Percentiles rank a stretch among this genome's conserved stretches.
phyloP scores from a whole-genome alignment of 2,113 vertebrate species.

The Pachypanchax playfairii region DNA sequence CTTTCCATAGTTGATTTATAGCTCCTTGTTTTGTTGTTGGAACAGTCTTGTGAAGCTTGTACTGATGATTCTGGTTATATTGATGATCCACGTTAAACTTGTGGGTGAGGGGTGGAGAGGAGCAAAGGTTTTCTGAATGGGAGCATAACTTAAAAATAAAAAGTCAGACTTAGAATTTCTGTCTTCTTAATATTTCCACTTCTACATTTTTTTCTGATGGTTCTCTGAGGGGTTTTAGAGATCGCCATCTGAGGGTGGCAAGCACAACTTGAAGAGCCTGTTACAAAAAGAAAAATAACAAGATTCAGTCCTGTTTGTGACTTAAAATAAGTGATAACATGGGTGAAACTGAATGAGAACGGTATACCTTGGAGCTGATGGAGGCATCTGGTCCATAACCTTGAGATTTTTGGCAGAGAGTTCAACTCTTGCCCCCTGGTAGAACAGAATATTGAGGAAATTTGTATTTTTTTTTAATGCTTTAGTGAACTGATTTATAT shows the following conservation, averaged over 20 bases:
- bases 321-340: conserved; percentile 5
- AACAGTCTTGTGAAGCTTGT: conserved; percentile 6
- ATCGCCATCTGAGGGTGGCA: conserved; percentile 93
- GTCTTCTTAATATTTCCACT: conserved; percentile 26
- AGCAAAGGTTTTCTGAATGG: conserved; percentile 16
- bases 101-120: conserved; percentile 1
- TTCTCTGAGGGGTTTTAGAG: conserved; percentile 74
- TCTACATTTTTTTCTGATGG: conserved; percentile 7
- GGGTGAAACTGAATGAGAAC: not conserved
- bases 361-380: conserved; percentile 88
- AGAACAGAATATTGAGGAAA: conserved; percentile 46
- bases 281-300: conserved; percentile 15
- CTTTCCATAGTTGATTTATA: conserved; percentile 2
- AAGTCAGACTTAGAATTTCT: conserved; percentile 6
- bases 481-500: not conserved
- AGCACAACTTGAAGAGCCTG: conserved; percentile 93
- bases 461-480: not conserved
- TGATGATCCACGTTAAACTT: conserved; percentile 45
- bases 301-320: not conserved
- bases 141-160: conserved; percentile 32
- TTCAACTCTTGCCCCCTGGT: conserved; percentile 94
- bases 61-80: conserved; percentile 36
- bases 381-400: conserved; percentile 97
- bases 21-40: conserved; percentile 11
- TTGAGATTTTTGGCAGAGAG: conserved; percentile 96